phyloP scores from a whole-genome alignment of 2,888 invertebrate genomes.

The Campaea margaritaria region DNA sequence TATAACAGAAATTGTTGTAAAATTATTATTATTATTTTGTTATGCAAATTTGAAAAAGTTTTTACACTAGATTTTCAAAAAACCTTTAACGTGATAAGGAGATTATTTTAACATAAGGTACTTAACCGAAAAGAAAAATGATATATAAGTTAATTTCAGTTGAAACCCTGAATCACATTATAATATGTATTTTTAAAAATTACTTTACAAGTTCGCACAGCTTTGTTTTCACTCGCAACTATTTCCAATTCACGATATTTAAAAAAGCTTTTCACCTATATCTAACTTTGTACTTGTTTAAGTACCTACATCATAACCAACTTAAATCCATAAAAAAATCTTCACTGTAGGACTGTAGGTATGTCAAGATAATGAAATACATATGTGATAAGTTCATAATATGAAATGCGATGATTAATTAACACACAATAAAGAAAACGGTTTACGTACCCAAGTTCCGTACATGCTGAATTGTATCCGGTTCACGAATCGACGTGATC shows the following conservation, averaged over 20 bases:
- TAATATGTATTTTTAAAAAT: no score
- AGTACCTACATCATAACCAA: no score
- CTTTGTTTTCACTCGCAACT: constrained; percentile 12
- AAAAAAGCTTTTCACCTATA: background rate
- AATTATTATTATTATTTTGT: no score
- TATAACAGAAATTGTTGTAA: no score
- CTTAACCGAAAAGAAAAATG: no score
- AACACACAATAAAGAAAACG: background rate
- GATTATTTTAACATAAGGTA: no score
- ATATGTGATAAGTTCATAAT: background rate
- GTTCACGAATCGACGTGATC: constrained; percentile 47
- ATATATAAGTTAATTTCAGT: no score
- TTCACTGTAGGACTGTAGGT: background rate
- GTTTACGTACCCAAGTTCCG: constrained; percentile 68
- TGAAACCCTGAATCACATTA: no score
- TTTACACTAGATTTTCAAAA: no score
- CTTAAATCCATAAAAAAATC: background rate
- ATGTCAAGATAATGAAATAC: background rate
- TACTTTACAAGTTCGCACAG: constrained; percentile 11
- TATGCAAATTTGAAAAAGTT: no score
- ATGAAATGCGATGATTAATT: background rate
- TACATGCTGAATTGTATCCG: constrained; percentile 58
- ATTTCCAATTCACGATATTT: background rate
- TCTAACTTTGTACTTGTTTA: background rate
- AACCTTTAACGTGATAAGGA: no score